A percentile compares a stretch with the other conserved stretches of the same genome.
These are phyloP conservation scores for Diorhabda carinulata DNA, from an alignment of 1,140 invertebrate genomes.

Conservation along the genomic window DNA sequence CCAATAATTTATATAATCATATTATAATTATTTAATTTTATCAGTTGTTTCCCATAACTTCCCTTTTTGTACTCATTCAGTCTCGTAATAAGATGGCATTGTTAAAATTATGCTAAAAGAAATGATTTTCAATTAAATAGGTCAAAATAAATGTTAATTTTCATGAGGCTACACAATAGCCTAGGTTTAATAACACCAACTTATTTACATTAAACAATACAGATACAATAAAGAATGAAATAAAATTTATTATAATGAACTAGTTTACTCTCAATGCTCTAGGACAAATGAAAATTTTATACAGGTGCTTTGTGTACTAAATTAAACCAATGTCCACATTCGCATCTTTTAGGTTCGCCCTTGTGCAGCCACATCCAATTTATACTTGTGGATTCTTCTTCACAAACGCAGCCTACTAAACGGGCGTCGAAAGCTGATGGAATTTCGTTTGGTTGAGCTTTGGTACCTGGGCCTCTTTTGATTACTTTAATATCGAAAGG, in stretches of 20 bases:
- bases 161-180: too few species aligned
- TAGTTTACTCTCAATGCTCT: slow-evolving; percentile 13
- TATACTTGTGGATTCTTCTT: slow-evolving; percentile 83
- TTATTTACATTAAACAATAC: slow-evolving; percentile 17
- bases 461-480: slow-evolving; percentile 77
- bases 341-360: slow-evolving; percentile 84
- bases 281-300: slow-evolving; percentile 48
- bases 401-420: slow-evolving; percentile 93
- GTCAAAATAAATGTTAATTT: too few species aligned
- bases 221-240: slow-evolving; percentile 5
- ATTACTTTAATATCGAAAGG: slow-evolving; percentile 82
- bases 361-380: slow-evolving; percentile 93
- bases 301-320: slow-evolving; percentile 67
- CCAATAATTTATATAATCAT: too few species aligned
- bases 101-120: too few species aligned
- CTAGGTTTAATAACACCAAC: not conserved
- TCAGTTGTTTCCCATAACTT: too few species aligned
- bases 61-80: too few species aligned
- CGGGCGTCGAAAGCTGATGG: slow-evolving; percentile 84
- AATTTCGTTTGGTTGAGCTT: slow-evolving; percentile 82
- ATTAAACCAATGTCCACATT: slow-evolving; percentile 96
- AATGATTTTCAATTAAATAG: too few species aligned
- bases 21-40: too few species aligned
- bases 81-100: too few species aligned
- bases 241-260: slow-evolving; percentile 13